These are phyloP conservation scores for Arvicola amphibius DNA, from an alignment of 2,797 vertebrate species.

Conservation along the genomic window DNA sequence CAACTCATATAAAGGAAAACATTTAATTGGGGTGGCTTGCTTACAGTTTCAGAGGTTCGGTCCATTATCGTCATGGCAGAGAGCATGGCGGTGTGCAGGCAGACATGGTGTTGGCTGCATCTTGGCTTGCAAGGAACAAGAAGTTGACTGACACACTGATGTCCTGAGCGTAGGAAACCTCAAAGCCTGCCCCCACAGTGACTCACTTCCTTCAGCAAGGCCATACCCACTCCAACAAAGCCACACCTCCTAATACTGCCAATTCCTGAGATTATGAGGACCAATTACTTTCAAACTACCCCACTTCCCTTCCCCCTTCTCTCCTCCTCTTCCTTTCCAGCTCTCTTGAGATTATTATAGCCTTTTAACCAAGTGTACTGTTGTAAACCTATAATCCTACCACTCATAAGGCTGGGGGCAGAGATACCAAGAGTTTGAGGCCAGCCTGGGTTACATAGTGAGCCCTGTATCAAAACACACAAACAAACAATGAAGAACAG, in stretches of 20 bases:
- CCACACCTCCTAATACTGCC: not conserved
- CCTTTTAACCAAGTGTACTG: not conserved
- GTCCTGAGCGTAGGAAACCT: not conserved
- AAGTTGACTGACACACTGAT: not conserved
- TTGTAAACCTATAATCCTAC: not conserved
- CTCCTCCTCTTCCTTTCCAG: not conserved
- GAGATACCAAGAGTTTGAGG: not conserved
- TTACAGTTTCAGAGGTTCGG: not conserved
- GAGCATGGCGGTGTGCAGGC: not conserved
- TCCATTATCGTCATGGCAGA: not conserved
- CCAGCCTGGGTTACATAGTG: not conserved
- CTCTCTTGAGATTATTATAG: not conserved
- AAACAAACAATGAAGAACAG: not conserved
- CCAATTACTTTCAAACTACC: not conserved
- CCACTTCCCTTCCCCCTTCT: not conserved
- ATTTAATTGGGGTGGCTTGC: not conserved
- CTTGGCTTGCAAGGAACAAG: not conserved
- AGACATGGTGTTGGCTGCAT: not conserved
- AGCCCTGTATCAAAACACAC: not conserved
- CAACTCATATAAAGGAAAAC: not conserved
- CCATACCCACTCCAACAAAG: not conserved
- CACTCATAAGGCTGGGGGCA: not conserved
- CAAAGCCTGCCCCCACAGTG: not conserved
- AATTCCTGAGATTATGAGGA: not conserved
- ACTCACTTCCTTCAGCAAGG: not conserved